Evolutionary conservation across 1,140 invertebrate genomes (phyloP), one percentile per base, ranked within the genome.

Genomic region (Euura lappo): DNA sequence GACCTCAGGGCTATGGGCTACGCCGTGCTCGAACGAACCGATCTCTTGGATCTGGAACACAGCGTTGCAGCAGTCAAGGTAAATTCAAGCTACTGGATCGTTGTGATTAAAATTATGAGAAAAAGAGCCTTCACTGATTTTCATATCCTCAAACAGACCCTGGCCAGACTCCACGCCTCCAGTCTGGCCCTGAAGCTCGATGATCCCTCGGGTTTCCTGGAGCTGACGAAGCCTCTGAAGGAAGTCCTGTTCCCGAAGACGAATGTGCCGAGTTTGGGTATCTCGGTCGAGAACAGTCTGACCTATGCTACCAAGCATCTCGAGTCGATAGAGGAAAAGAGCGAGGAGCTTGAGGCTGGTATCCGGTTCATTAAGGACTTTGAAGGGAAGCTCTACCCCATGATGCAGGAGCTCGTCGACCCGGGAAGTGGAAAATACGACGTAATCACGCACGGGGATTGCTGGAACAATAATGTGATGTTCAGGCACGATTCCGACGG

Each of bases 401-500:
- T 76, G 76, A 64, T 43, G 81, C 2, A 65, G 6, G 4, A 51
- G 7, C 1, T 72, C 73, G 3, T 1, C 46, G n/a, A 28, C 74
- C 3, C 75, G 75, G 6, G 45, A 74, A 51, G 75, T 8, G 69
- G 75, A 6, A 79, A 79, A 8, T 83, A 82, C 45, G 71, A 82
- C 51, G 79, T 86, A 1, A 66, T 88, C 1, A 81, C 68, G 13
- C 88, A 89, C 68, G 88, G 88, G 0, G 88, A 89, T 71, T 69
- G 79, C 6, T 88, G 87, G 87, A 82, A 82, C 7, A 87, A 88
- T 68, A 89, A 89, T 73, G 77, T 87, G 4, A 70, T 88, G 7
- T 87, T 86, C 51, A 71, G 78, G 2, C 75, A 85, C 46, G 81
- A 85, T 28, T 13, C 67, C 4, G 8, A 69, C 0, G 78, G 72